These are phyloP conservation scores for Danaus melanippus DNA, from an alignment of 1,140 invertebrate genomes.

Conservation along the genomic window DNA sequence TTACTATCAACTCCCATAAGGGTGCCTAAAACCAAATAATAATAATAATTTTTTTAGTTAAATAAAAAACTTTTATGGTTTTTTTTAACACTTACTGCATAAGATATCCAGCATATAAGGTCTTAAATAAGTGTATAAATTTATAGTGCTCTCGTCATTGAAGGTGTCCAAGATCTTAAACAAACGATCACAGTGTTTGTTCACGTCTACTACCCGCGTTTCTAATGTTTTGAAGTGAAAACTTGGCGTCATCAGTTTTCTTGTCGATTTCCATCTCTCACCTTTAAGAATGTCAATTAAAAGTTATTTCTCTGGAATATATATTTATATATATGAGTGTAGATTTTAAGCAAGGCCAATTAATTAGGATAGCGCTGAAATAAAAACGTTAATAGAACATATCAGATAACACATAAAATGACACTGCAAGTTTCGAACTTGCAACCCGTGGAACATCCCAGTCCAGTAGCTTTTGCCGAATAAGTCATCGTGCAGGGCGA, in stretches of 20 bases:
- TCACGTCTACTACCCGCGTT: constrained; percentile 24
- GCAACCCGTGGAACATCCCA: too few species aligned
- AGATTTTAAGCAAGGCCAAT: too few species aligned
- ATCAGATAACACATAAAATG: too few species aligned
- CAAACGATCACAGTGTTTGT: constrained; percentile 26
- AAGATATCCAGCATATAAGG: constrained; percentile 38
- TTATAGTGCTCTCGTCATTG: constrained; percentile 14
- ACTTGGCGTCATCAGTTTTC: constrained; percentile 35
- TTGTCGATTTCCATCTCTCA: constrained; percentile 29
- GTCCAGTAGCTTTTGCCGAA: too few species aligned
- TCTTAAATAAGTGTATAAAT: constrained; percentile 34
- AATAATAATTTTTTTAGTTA: too few species aligned
- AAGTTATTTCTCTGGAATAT: too few species aligned
- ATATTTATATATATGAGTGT: too few species aligned
- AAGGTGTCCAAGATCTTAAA: constrained; percentile 28
- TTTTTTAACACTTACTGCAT: constrained; percentile 25
- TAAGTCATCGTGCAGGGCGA: too few species aligned
- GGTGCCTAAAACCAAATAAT: constrained; percentile 17
- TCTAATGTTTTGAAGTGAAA: constrained; percentile 37
- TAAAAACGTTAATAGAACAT: too few species aligned
- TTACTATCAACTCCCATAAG: constrained; percentile 30
- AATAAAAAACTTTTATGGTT: too few species aligned
- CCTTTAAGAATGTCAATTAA: constrained; percentile 14
- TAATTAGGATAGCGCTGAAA: too few species aligned
- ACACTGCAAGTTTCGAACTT: too few species aligned